Evolutionary conservation across 1,140 invertebrate genomes (phyloP), one percentile per base, ranked within the genome.

Genomic region (Brachionus manjavacas): DNA sequence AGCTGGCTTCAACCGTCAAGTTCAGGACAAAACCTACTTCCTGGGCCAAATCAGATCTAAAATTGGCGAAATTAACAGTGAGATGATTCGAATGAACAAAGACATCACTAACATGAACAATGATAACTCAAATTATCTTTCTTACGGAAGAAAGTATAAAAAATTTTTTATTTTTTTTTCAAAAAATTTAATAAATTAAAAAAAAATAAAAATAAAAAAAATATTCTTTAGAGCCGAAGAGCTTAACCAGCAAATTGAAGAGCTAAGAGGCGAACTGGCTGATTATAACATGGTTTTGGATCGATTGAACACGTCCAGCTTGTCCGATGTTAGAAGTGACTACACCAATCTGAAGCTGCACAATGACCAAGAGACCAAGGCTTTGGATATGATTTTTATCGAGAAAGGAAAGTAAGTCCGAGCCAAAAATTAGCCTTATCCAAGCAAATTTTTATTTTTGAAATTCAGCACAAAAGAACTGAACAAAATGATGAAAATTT

Each of bases 221-320:
- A 35, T 7, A n/a, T 35, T 35, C 31, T 81, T 80, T 16, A 72
- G 83, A 43, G 83, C 83, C 60, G 83, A 84, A 41, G 83, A 84
- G 23, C 60, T 74, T 14, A 74, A 66, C 16, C 66, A 84, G 25
- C 68, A 84, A 66, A 60, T 84, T 41, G 83, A 84, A 41, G 60
- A 66, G 16, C 35, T 78, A 28, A 31, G 83, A 64, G 68, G 68
- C 8, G 70, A 84, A 35, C 43, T 74, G 25, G 83, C 66, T 7
- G 83, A 84, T 78, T 84, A 74, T 25, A 84, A 84, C 25, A 84
- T 66, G 68, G 83, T 84, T 39, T 46, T 84, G 16, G 83, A 84
- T 41, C 25, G 83, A 64, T 46, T 84, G 11, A 66, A 84, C 14
- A 84, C 68, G 8, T 39, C 66, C 4, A 72, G 60, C 25, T n/a